Conservation (phyloP, 1,140 invertebrate species). For the Aethina tumida region DNA sequence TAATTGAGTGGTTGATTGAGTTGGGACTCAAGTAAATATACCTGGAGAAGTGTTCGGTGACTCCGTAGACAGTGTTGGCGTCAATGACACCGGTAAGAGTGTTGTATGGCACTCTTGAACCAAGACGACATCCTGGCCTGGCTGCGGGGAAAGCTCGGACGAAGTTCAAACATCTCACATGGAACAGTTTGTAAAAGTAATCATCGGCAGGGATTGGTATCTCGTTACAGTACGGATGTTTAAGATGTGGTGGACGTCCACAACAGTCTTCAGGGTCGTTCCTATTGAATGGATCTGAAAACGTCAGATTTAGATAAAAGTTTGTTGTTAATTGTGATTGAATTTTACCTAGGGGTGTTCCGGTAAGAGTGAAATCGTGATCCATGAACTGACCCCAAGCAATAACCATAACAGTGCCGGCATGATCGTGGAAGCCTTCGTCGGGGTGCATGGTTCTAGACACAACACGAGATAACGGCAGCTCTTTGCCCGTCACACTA, state of each 20-base stretch:
- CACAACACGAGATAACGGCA: constrained; percentile 74
- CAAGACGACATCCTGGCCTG: constrained; percentile 68
- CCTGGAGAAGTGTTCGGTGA: constrained; percentile 65
- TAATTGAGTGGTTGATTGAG: no score
- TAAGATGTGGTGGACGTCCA: constrained; percentile 59
- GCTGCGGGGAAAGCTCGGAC: constrained; percentile 75
- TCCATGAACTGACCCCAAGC: constrained; percentile 94
- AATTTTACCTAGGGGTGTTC: constrained; percentile 65
- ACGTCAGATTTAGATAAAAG: constrained; percentile 1
- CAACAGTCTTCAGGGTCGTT: constrained; percentile 87
- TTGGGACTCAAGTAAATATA: constrained; percentile 35
- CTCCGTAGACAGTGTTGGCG: constrained; percentile 77
- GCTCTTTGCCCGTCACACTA: constrained; percentile 56
- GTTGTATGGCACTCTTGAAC: constrained; percentile 65
- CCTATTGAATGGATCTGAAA: constrained; percentile 65
- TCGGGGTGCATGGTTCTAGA: constrained; percentile 85
- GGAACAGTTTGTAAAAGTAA: constrained; percentile 80
- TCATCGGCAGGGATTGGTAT: constrained; percentile 83
- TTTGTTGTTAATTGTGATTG: neutral
- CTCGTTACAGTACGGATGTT: constrained; percentile 87
- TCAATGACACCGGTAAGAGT: constrained; percentile 72
- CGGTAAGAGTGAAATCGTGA: constrained; percentile 85
- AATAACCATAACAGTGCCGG: constrained; percentile 87
- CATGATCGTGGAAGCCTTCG: constrained; percentile 85
- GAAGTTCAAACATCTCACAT: constrained; percentile 78